Percentiles rank a stretch among this genome's conserved stretches.
These are phyloP conservation scores for Heliconius melpomene DNA, from an alignment of 1,140 invertebrate genomes.

Conservation along the genomic window DNA sequence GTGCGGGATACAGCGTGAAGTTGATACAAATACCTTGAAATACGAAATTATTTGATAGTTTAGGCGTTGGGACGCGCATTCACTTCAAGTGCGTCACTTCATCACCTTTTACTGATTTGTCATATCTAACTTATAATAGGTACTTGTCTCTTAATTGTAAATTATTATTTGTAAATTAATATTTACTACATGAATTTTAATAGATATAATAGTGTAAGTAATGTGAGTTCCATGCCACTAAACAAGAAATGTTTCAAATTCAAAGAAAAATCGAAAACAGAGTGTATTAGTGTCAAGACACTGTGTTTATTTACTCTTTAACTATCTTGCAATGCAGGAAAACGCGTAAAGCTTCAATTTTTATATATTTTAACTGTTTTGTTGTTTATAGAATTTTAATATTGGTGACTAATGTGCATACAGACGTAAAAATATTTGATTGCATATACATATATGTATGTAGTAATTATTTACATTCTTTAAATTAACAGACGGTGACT, in stretches of 20 bases:
- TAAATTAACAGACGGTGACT: slow-evolving; percentile 30
- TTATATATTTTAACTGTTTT: no score
- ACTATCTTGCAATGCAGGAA: no score
- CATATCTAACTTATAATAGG: neutral
- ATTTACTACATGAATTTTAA: neutral
- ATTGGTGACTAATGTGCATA: slow-evolving; percentile 10
- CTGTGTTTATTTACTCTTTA: no score
- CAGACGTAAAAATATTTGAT: neutral
- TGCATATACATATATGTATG: no score
- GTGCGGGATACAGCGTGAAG: no score
- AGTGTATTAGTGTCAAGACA: no score
- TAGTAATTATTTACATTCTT: slow-evolving; percentile 12
- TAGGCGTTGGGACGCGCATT: neutral
- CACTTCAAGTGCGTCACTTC: neutral
- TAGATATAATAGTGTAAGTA: neutral
- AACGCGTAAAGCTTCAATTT: no score
- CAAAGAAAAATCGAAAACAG: no score
- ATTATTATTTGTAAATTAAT: slow-evolving; percentile 4
- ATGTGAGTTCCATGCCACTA: no score
- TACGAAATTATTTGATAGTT: neutral
- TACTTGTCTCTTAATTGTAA: slow-evolving; percentile 6
- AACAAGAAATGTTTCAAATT: no score
- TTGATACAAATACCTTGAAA: neutral
- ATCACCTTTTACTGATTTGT: neutral
- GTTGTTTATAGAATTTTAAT: no score